Evolutionary conservation across 1,140 invertebrate genomes (phyloP), one percentile per base, ranked within the genome.

Genomic region (Pseudomyrmex flavicornis): DNA sequence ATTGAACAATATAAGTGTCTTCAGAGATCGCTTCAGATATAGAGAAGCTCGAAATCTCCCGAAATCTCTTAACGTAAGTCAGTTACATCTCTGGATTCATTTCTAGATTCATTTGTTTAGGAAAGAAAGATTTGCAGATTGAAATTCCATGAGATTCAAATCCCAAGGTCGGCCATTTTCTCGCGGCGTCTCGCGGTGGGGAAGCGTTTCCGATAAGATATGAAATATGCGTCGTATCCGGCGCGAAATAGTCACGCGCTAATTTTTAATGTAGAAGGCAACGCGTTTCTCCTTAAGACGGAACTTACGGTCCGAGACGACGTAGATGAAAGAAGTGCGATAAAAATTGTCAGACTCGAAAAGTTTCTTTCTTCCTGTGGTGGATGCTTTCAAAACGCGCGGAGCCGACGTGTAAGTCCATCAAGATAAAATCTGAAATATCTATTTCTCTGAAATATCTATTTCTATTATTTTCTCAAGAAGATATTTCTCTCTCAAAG

Each of bases 91-190:
- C 17, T 56, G 26, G 26, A 20, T 66, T 26, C 52, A 46, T 10
- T 3, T 26, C 62, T 66, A 48, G 50, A 63, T 65, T 76, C 50
- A 7, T 50, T 66, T 0, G 48, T n/a, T 50, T 44, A 54, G 10
- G 48, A 68, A 56, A 13, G 46, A 76, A 62, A 68, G 63, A 62
- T 65, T 13, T 22, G 5, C 2, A 63, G 70, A 83, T 82, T 58
- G 54, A 84, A 85, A 52, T 85, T 70, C 13, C 59, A 66, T 52
- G n/a, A n/a, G 66, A 85, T 85, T 84, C 59, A 84, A 85, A 72
- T 73, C 22, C 5, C 56, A 52, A 73, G 50, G 46, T 48, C 20
- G 63, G 2, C 66, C 54, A 62, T 77, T 63, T 65, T 46, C 22
- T 65, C n/a, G 69, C 10, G 69, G 79, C 79, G 79, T 82, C 58